Evolutionary conservation across 2,797 vertebrate species (phyloP).

Genomic region (Natrix natrix): DNA sequence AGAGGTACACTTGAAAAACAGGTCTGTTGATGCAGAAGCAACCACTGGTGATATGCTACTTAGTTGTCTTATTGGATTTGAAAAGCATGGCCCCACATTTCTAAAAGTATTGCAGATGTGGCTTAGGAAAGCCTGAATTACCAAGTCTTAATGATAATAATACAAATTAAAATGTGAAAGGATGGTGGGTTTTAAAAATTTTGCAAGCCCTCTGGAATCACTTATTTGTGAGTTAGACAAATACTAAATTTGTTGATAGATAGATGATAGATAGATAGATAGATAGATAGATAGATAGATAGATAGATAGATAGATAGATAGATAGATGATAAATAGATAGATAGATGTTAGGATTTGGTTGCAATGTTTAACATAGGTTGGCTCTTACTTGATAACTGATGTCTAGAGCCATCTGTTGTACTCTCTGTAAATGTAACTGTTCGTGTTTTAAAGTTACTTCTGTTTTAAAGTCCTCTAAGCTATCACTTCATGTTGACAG

Average conservation of each 20-base stretch:
- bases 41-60: neutral
- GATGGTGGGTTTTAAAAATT: neutral
- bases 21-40: neutral
- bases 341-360: neutral
- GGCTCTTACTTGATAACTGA: neutral
- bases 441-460: neutral
- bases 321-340: no score
- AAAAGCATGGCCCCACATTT: no score
- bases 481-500: neutral
- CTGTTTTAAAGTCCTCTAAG: neutral
- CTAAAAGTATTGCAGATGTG: no score
- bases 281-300: no score
- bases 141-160: no score
- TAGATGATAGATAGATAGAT: no score
- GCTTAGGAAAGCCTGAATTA: no score
- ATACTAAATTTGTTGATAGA: neutral
- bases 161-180: neutral
- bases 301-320: no score
- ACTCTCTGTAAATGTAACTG: neutral
- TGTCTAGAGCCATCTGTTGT: neutral
- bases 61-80: no score
- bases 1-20: neutral
- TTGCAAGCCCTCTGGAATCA: neutral
- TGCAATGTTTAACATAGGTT: neutral
- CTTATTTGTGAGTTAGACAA: no score